Evolutionary conservation across 2,113 vertebrate species (phyloP).

Genomic region (Mobula birostris): DNA sequence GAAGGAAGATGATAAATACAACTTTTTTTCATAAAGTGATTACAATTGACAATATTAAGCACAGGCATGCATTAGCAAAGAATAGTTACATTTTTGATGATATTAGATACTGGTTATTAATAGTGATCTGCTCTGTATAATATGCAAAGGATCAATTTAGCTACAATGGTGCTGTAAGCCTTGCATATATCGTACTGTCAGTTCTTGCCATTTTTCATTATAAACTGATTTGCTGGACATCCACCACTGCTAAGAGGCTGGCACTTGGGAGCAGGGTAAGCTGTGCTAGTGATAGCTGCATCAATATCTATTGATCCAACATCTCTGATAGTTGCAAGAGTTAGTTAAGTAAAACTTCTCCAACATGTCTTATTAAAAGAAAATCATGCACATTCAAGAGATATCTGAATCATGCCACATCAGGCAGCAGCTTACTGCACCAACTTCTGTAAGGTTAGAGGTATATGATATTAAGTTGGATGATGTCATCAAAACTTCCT

Average conservation of each 20-base stretch:
- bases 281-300: background rate
- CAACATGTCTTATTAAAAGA: background rate
- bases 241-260: background rate
- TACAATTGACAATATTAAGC: background rate
- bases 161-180: background rate
- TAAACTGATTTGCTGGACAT: background rate
- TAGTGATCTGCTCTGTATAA: background rate
- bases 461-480: background rate
- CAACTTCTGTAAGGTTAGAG: background rate
- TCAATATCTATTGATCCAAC: slow-evolving; percentile 6
- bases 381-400: background rate
- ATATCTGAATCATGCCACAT: background rate
- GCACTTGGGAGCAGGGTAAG: background rate
- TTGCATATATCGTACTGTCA: background rate
- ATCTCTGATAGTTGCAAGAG: background rate
- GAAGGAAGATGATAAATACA: too few relatives aligned
- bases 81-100: slow-evolving; percentile 5
- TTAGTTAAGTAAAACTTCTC: background rate
- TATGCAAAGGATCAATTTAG: background rate
- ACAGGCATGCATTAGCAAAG: background rate
- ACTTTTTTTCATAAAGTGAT: background rate
- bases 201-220: background rate
- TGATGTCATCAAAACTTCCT: background rate
- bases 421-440: background rate
- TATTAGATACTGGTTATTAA: background rate